Conservation (phyloP, 2,888 invertebrate species). For the Laothoe populi region DNA sequence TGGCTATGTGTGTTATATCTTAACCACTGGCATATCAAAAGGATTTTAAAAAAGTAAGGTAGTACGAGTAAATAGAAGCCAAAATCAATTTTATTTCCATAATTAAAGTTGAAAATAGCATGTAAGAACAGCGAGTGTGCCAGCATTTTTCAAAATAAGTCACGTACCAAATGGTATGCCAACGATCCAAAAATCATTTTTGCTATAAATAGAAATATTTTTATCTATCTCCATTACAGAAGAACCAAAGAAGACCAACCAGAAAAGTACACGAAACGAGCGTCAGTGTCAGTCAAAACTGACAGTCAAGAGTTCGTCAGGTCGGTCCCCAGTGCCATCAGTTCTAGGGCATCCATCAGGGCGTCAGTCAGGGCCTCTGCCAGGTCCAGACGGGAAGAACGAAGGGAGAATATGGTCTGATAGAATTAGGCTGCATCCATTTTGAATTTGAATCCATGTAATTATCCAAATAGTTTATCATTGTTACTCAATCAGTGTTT, state of each 20-base stretch:
- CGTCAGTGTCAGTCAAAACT: conserved; percentile 47
- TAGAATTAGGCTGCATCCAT: background rate
- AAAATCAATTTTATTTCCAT: too few species aligned
- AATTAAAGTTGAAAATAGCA: too few species aligned
- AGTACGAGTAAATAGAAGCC: too few species aligned
- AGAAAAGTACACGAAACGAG: conserved; percentile 60
- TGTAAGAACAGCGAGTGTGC: too few species aligned
- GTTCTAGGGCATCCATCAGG: conserved; percentile 73
- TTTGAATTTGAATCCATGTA: too few species aligned
- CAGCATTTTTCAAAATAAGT: too few species aligned
- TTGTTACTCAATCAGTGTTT: too few species aligned
- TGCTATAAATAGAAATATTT: background rate
- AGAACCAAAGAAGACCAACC: conserved; percentile 54
- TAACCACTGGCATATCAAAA: too few species aligned
- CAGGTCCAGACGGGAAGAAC: conserved; percentile 43
- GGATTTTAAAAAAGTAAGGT: too few species aligned
- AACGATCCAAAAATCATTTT: background rate
- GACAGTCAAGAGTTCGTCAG: conserved; percentile 62
- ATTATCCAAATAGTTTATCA: too few species aligned
- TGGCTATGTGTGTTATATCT: too few species aligned
- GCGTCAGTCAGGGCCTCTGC: conserved; percentile 61
- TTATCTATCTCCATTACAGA: conserved; percentile 42
- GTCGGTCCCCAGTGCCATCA: conserved; percentile 61
- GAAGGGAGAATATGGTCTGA: conserved; percentile 51
- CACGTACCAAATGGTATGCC: too few species aligned